Evolutionary conservation across 2,888 invertebrate species (phyloP), one percentile per base, ranked within the genome.

Genomic region (Laspeyria flexula): DNA sequence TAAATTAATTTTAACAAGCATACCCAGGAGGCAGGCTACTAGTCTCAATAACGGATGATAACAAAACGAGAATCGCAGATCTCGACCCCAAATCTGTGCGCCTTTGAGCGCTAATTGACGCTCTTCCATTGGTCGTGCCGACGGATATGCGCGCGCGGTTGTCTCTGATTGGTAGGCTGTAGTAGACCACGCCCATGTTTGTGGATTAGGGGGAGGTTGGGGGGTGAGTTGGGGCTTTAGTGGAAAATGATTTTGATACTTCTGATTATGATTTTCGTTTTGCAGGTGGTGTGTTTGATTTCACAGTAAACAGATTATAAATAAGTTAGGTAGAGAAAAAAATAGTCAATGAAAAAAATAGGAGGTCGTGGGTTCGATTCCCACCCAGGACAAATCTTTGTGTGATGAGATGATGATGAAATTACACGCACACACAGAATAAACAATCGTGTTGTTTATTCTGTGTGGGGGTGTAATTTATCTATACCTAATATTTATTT

Each of bases 91-190:
- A 90, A 90, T 82, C 79, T 81, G 77, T 73, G 55, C 70, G 74
- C 82, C 80, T 85, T 83, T 86, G 86, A 88, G 83, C 85, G 77
- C 51, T 89, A 88, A 90, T 90, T 87, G 85, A 81, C 60, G 79
- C 1, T 1, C 55, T 48, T 51, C 60, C 65, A 90, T 91, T 90
- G 88, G 90, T 56, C 47, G 74, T 66, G 48, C 57, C 39, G 45
- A 27, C 39, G 47, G 54, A 53, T 65, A 62, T 77, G 85, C 79
- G 80, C 73, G 79, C 76, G 77, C 63, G 47, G 51, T 2, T 54
- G 2, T 0, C 13, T 31, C 44, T 57, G 52, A 87, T 90, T 89
- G 86, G 90, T 39, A 27, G 72, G 39, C 9, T 6, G n/a, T 13
- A 10, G 30, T 27, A 50, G 31, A 58, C 64, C 76, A 65, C 80